Evolutionary conservation across 2,113 vertebrate species (phyloP), one percentile per base, ranked within the genome.

Genomic region (Tylochromis polylepis): DNA sequence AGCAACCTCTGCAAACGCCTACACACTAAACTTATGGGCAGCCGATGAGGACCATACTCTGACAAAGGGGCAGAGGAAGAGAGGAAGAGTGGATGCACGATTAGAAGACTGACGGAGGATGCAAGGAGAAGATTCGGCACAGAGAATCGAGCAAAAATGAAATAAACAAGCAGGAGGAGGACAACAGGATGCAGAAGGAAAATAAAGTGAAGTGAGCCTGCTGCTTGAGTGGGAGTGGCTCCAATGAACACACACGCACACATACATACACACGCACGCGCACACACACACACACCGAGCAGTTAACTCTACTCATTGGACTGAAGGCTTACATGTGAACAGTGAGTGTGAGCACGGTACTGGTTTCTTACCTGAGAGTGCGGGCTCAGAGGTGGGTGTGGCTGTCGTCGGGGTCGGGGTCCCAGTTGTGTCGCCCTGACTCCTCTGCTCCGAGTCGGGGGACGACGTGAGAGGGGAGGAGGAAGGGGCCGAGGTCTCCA

Each of bases 1-100:
- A 99, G 98, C 93, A 99, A 97, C 75, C 98, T 97, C 93, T 98
- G 98, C 89, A 99, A 97, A 93, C 98, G 98, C 95, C 97, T 99
- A 97, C 98, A 98, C 94, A 99, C 98, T 98, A 99, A 97, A 97
- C 98, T 98, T 97, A 99, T 97, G 85, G 96, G 96, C 88, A 97
- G 94, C 96, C 98, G 97, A 24, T 96, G 97, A 92, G 97, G 97
- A 95, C 97, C 96, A 86, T 98, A 96, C 92, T 98, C 98, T 98
- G 96, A 96, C 94, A 90, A 91, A 90, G 96, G 85, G 94, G 94
- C 84, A 94, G 90, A 95, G 89, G 94, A 82, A 93, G 83, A 93
- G 84, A 92, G 85, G 90, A 84, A 94, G 83, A 94, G 90, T 92
- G 92, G 83, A 93, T 83, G 89, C 53, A 85, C 24, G 15, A 90